Percentiles rank a stretch among this genome's conserved stretches.
phyloP scores from a whole-genome alignment of 2,797 vertebrate species.

The Crax fasciolata region DNA sequence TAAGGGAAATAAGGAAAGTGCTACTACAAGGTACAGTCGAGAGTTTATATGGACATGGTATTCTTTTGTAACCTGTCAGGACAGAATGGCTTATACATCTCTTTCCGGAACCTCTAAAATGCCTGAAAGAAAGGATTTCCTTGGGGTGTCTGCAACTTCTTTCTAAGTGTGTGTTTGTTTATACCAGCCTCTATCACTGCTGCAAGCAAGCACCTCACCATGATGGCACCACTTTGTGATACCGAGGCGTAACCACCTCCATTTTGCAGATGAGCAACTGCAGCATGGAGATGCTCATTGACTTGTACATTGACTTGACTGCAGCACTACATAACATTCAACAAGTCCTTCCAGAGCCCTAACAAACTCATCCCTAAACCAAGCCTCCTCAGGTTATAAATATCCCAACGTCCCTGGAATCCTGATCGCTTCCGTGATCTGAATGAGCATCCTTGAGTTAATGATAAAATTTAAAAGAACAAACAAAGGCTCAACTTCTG shows the following conservation, averaged over 20 bases:
- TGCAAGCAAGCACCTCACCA: neutral
- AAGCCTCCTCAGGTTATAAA: neutral
- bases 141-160: neutral
- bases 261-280: neutral
- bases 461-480: neutral
- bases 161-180: neutral
- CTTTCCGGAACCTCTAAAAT: neutral
- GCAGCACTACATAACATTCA: neutral
- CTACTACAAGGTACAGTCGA: neutral
- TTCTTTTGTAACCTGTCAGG: neutral
- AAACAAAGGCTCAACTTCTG: neutral
- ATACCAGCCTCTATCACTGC: neutral
- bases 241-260: neutral
- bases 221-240: neutral
- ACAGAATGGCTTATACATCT: neutral
- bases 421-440: neutral
- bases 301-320: neutral
- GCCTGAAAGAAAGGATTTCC: neutral
- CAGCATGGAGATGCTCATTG: neutral
- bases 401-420: neutral
- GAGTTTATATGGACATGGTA: accelerated
- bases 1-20: neutral
- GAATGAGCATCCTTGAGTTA: neutral
- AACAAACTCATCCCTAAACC: neutral
- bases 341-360: neutral